Evolutionary conservation across 2,113 vertebrate species (phyloP), one percentile per base, ranked within the genome.

Genomic region (Amblyornis subalaris): DNA sequence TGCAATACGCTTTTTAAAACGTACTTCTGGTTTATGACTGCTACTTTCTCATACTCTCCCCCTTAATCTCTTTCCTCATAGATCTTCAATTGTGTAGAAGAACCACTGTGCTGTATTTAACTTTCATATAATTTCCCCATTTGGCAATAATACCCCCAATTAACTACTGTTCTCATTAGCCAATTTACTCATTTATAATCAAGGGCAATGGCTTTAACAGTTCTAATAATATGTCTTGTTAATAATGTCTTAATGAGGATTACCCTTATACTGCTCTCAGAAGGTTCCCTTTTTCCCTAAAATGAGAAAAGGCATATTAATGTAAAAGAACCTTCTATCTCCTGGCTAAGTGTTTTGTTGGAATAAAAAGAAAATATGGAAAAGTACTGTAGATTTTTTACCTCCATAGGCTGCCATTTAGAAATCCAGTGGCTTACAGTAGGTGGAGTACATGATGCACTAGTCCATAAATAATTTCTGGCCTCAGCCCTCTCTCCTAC

Each of bases 91-190:
- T 89, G 80, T 86, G 69, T 91, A 89, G 87, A 94, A 95, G 48
- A 84, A 79, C 73, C 47, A 69, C 45, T 76, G 45, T 86, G 80
- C 94, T 95, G 78, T 92, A 91, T 95, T 97, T 97, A 94, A 94
- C 78, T 95, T 94, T 73, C 91, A 93, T 95, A 80, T 91, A 81
- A 95, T 95, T 94, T 93, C 89, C 89, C 77, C 89, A 50, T 95
- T 95, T 96, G 88, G 80, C 73, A 96, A 96, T 96, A 94, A 95
- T 89, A 89, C 45, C 65, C 74, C 38, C 71, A 96, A 84, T 96
- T 92, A 96, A 90, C 77, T 96, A 91, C 90, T 91, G 76, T 84
- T 96, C 74, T 95, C 86, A 95, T 97, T 97, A 96, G 95, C 77
- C 6, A 94, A 88, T 96, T 95, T 96, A 86, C 75, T 90, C 65